Percentiles rank a stretch among this genome's conserved stretches.
These are phyloP conservation scores for Cecidostiba fungosa DNA, from an alignment of 2,888 invertebrate species.

Conservation along the genomic window DNA sequence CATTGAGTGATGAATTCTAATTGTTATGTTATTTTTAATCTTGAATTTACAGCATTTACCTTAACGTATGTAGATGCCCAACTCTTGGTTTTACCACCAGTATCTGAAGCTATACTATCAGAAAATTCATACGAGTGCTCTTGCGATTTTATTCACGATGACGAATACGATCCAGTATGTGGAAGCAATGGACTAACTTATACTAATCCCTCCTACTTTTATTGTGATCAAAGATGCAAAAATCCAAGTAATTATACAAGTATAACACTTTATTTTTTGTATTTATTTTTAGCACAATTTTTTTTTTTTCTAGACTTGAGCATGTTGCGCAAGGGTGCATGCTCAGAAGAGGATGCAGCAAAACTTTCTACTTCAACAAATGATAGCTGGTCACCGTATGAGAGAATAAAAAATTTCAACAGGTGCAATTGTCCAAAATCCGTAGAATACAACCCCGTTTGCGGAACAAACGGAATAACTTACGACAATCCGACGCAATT, in stretches of 20 bases:
- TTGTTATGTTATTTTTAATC: background rate
- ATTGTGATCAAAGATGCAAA: constrained; percentile 41
- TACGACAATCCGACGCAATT: constrained; percentile 43
- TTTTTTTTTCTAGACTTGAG: constrained; percentile 24
- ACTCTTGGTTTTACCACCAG: constrained; percentile 16
- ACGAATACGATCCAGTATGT: constrained; percentile 43
- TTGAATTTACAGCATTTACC: constrained; percentile 24
- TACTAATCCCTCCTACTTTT: constrained; percentile 23
- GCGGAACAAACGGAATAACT: constrained; percentile 55
- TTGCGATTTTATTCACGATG: constrained; percentile 23
- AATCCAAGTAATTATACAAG: constrained; percentile 28
- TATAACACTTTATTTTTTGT: background rate
- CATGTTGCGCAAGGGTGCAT: background rate
- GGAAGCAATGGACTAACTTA: constrained; percentile 47
- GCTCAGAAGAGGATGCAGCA: background rate
- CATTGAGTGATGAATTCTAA: background rate
- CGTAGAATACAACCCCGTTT: constrained; percentile 58
- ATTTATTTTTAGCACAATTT: background rate
- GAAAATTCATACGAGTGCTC: constrained; percentile 17
- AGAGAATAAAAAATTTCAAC: background rate
- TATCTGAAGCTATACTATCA: background rate
- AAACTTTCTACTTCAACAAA: background rate
- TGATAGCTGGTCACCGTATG: background rate
- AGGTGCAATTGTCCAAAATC: constrained; percentile 39
- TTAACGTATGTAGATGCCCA: constrained; percentile 7